phyloP scores from a whole-genome alignment of 2,888 invertebrate species.

The Ennomos fuscantarius region DNA sequence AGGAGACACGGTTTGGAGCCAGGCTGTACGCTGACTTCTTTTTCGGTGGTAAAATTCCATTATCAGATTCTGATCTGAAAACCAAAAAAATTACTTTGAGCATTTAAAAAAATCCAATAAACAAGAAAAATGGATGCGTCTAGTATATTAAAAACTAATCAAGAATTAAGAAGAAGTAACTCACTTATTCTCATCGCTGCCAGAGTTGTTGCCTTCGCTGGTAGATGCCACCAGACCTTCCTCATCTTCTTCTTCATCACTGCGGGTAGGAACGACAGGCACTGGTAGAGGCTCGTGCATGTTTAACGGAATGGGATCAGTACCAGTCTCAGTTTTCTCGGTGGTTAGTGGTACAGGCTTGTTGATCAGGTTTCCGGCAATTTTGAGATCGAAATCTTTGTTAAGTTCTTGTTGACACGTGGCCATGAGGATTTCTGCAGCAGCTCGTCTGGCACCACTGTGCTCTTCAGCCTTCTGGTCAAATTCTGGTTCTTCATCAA shows the following conservation, averaged over 20 bases:
- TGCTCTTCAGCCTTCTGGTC: slow-evolving; percentile 67
- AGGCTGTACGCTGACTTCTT: slow-evolving; percentile 98
- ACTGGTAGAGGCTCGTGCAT: slow-evolving; percentile 91
- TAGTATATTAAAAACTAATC: background rate
- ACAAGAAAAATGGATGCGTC: background rate
- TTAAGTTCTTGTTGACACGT: slow-evolving; percentile 74
- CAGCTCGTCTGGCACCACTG: slow-evolving; percentile 82
- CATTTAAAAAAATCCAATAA: background rate
- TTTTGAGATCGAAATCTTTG: slow-evolving; percentile 83
- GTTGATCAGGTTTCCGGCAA: slow-evolving; percentile 84
- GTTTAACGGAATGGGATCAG: slow-evolving; percentile 63
- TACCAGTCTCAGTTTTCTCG: slow-evolving; percentile 76
- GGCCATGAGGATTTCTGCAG: slow-evolving; percentile 85
- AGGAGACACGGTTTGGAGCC: slow-evolving; percentile 96
- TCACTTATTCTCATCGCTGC: slow-evolving; percentile 92
- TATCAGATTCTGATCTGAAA: slow-evolving; percentile 88
- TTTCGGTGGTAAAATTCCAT: slow-evolving; percentile 85
- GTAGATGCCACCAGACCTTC: slow-evolving; percentile 92
- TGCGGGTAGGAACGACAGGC: slow-evolving; percentile 85
- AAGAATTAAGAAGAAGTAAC: slow-evolving; percentile 44
- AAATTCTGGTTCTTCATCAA: slow-evolving; percentile 86
- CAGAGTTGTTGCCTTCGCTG: slow-evolving; percentile 93
- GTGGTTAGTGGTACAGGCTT: slow-evolving; percentile 68
- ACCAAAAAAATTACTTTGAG: slow-evolving; percentile 19
- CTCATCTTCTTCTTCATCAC: slow-evolving; percentile 89